phyloP scores from a whole-genome alignment of 2,113 vertebrate genomes.

The Orcinus orca region DNA sequence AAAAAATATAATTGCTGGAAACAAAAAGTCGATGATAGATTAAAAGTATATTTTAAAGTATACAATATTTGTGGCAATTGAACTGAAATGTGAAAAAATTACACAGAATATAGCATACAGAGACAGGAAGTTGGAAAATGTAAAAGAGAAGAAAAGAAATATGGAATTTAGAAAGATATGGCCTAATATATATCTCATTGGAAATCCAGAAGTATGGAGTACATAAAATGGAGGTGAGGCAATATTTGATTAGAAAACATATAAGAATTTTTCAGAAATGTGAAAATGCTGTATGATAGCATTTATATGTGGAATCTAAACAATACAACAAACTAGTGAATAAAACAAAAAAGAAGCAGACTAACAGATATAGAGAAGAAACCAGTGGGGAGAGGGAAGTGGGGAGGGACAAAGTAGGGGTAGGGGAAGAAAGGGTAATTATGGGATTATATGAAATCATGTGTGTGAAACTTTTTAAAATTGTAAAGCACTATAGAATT shows the following conservation, averaged over 20 bases:
- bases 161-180: neutral
- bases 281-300: neutral
- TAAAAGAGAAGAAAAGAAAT: neutral
- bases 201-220: neutral
- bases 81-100: neutral
- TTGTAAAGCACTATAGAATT: too few relatives aligned
- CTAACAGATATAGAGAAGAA: too few relatives aligned
- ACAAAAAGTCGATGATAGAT: neutral
- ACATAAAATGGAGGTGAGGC: neutral
- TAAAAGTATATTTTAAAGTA: slow-evolving; percentile 8
- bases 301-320: too few relatives aligned
- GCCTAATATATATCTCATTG: neutral
- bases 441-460: too few relatives aligned
- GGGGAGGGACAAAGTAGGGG: too few relatives aligned
- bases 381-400: too few relatives aligned
- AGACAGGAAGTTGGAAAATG: neutral
- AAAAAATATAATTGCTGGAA: neutral
- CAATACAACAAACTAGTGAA: too few relatives aligned
- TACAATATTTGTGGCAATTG: neutral
- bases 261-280: neutral
- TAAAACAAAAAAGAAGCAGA: too few relatives aligned
- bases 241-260: slow-evolving; percentile 9
- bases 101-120: neutral
- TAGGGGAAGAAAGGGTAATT: too few relatives aligned
- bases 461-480: too few relatives aligned